Conservation (phyloP, 2,888 invertebrate genomes). For the Chrysina gloriosa region DNA sequence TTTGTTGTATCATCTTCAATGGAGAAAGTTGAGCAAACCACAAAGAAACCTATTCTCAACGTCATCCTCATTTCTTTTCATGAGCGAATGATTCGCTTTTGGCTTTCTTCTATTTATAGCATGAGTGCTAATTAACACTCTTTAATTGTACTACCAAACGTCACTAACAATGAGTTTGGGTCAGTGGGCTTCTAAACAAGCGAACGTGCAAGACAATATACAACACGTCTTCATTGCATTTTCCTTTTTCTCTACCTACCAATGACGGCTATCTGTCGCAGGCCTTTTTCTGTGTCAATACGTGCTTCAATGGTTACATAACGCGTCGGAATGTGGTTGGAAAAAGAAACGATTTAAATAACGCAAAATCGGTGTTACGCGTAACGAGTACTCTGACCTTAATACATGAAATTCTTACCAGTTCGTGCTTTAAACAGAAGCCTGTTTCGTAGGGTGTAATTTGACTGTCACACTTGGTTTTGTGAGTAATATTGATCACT, state of each 20-base stretch:
- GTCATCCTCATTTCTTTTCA: constrained; percentile 17
- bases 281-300: constrained; percentile 21
- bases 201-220: neutral
- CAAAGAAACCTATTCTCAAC: no score
- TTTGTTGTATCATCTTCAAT: no score
- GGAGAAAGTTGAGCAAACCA: no score
- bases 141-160: constrained; percentile 8
- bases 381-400: constrained; percentile 23
- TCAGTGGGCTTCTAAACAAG: constrained; percentile 23
- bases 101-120: constrained; percentile 25
- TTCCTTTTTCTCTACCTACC: constrained; percentile 12
- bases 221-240: neutral
- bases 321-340: constrained; percentile 16
- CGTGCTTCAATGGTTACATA: constrained; percentile 13
- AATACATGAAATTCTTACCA: constrained; percentile 28
- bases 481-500: constrained; percentile 18
- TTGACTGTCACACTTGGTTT: constrained; percentile 15
- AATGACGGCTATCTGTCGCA: constrained; percentile 1
- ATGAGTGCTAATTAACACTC: constrained; percentile 18
- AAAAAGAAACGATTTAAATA: constrained; percentile 20
- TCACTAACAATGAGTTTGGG: constrained; percentile 14
- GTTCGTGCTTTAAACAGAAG: constrained; percentile 2
- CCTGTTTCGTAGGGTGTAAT: neutral
- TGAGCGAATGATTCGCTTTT: neutral
- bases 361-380: constrained; percentile 11